These are phyloP conservation scores for Nothoprocta pentlandii DNA, from an alignment of 2,113 vertebrate species.

Conservation along the genomic window DNA sequence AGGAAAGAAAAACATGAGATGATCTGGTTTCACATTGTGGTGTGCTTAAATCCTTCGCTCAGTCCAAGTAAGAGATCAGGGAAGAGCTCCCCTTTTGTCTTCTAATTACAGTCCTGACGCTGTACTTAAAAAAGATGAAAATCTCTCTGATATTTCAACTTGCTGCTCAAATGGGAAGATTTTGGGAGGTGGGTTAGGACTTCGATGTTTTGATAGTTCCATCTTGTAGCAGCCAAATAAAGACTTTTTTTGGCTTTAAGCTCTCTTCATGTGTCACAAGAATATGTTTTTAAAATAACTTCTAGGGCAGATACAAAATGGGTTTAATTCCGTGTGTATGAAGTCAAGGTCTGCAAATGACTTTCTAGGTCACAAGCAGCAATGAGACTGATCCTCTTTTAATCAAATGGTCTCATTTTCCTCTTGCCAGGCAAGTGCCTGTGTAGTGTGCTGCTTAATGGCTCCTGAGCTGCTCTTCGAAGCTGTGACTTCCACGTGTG, in stretches of 20 bases:
- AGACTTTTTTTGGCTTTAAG: not conserved
- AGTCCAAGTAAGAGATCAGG: not conserved
- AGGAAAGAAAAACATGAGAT: conserved; percentile 71
- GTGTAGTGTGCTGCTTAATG: conserved; percentile 21
- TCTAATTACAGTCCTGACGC: conserved; percentile 44
- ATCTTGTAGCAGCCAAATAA: conserved; percentile 17
- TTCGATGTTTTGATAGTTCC: not conserved
- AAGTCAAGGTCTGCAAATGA: not conserved
- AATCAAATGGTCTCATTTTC: conserved; percentile 39
- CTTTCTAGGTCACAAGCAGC: not conserved
- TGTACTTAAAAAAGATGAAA: conserved; percentile 6
- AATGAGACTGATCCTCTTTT: conserved; percentile 42
- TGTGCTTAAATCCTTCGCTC: conserved; percentile 68
- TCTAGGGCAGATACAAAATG: not conserved
- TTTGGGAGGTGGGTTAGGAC: not conserved
- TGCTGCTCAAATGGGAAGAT: not conserved
- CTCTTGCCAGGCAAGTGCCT: conserved; percentile 2
- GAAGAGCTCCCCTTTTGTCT: conserved; percentile 28
- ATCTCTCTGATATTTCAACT: not conserved
- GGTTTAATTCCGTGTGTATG: not conserved
- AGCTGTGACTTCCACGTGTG: conserved; percentile 20
- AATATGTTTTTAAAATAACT: not conserved
- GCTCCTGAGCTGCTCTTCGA: conserved; percentile 18
- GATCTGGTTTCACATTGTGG: conserved; percentile 78
- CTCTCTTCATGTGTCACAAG: not conserved